Conservation (phyloP, 2,888 invertebrate species). For the Drosophila imparisetae region DNA sequence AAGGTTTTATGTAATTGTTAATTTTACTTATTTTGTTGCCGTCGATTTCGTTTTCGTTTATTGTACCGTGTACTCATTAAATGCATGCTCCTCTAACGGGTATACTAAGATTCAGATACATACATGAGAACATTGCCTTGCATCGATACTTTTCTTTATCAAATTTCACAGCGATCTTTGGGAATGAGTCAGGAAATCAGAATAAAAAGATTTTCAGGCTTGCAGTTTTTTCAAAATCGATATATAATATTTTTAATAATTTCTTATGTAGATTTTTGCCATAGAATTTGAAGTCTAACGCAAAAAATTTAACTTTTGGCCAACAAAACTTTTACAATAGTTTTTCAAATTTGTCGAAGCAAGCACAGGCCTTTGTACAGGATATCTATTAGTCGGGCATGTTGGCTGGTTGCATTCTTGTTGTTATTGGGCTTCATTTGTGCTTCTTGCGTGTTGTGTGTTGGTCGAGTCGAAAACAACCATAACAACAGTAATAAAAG, state of each 20-base stretch:
- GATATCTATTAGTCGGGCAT: conserved; percentile 9
- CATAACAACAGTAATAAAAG: conserved; percentile 30
- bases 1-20: conserved; percentile 66
- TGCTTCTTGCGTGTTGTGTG: conserved; percentile 63
- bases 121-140: not conserved
- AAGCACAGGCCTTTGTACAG: not conserved
- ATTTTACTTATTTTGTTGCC: conserved; percentile 49
- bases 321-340: not conserved
- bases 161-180: not conserved
- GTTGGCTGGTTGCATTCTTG: not conserved
- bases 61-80: conserved; percentile 25
- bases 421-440: conserved; percentile 41
- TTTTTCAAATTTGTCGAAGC: not conserved
- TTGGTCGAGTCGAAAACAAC: conserved; percentile 44
- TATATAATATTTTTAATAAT: not conserved
- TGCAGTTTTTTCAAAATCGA: not conserved
- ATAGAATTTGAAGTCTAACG: not conserved
- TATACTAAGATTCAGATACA: not conserved
- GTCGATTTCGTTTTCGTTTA: conserved; percentile 42
- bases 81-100: not conserved
- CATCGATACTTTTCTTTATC: not conserved
- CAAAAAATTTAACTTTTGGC: too few relatives aligned
- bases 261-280: too few relatives aligned
- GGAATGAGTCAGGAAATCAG: not conserved
- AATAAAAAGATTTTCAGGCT: not conserved